Percentiles rank a stretch among this genome's conserved stretches.
Evolutionary conservation across 2,113 vertebrate species (phyloP).

Genomic region (Coptodon rendalli): DNA sequence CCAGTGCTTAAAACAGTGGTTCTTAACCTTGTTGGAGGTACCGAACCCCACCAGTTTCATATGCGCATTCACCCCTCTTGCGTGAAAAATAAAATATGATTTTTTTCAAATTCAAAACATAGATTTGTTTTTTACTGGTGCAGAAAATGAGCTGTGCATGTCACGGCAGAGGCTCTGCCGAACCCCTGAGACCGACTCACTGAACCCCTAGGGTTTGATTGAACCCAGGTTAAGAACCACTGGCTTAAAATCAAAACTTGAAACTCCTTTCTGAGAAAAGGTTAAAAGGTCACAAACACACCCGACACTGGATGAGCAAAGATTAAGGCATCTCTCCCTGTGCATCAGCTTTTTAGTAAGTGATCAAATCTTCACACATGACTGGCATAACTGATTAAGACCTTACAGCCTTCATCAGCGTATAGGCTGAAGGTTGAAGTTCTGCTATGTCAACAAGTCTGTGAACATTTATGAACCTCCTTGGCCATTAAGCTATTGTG

Average conservation of each 20-base stretch:
- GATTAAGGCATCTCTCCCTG: not conserved
- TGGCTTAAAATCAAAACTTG: not conserved
- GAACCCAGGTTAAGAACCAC: no score
- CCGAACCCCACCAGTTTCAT: no score
- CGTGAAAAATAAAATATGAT: no score
- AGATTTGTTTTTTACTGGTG: no score
- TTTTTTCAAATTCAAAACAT: no score
- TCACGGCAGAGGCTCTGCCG: no score
- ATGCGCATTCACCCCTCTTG: no score
- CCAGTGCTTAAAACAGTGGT: not conserved
- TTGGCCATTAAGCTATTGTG: not conserved
- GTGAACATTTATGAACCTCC: not conserved
- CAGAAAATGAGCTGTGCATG: no score
- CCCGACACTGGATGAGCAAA: not conserved
- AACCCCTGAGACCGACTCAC: no score
- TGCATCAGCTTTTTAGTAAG: not conserved
- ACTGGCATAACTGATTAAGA: not conserved
- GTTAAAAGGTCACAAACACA: not conserved
- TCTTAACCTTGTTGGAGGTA: no score
- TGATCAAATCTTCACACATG: not conserved
- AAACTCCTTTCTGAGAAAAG: not conserved
- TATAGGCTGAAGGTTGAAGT: not conserved
- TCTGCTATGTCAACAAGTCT: not conserved
- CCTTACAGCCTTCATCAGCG: not conserved
- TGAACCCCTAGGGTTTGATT: no score